phyloP scores from a whole-genome alignment of 2,797 vertebrate genomes.

The Melanotaenia pygmaea region DNA sequence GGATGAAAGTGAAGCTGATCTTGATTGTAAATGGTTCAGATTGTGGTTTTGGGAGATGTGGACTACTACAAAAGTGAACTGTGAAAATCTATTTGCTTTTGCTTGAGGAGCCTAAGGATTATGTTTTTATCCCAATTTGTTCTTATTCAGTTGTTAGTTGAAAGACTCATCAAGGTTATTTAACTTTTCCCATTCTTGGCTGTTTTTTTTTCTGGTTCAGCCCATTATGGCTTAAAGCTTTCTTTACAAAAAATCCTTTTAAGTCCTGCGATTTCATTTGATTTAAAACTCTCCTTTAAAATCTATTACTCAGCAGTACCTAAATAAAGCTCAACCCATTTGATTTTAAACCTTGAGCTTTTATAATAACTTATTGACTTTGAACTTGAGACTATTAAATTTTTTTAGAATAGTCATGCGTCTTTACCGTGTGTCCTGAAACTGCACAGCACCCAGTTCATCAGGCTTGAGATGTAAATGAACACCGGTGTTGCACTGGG shows the following conservation, averaged over 20 bases:
- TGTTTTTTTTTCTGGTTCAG: neutral
- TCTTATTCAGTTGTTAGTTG: neutral
- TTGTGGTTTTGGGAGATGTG: neutral
- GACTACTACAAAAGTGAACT: neutral
- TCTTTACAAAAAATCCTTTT: neutral
- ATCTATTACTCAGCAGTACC: neutral
- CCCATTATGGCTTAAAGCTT: neutral
- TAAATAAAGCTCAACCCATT: neutral
- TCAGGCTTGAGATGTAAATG: too few relatives aligned
- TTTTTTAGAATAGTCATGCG: too few relatives aligned
- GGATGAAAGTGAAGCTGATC: slow-evolving; percentile 18
- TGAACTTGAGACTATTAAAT: too few relatives aligned
- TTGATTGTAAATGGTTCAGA: slow-evolving; percentile 27
- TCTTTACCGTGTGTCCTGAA: too few relatives aligned
- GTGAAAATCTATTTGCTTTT: neutral
- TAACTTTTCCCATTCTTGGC: neutral
- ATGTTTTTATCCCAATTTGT: neutral
- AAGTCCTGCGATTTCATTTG: neutral
- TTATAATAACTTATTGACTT: neutral
- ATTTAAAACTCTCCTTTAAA: too few relatives aligned
- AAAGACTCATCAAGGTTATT: neutral
- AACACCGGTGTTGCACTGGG: too few relatives aligned
- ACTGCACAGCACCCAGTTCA: too few relatives aligned
- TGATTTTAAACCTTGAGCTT: neutral
- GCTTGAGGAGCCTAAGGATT: neutral